A percentile compares a stretch with the other conserved stretches of the same genome.
phyloP scores from a whole-genome alignment of 2,888 invertebrate genomes.

The Sinopyrophorus schimmeli region DNA sequence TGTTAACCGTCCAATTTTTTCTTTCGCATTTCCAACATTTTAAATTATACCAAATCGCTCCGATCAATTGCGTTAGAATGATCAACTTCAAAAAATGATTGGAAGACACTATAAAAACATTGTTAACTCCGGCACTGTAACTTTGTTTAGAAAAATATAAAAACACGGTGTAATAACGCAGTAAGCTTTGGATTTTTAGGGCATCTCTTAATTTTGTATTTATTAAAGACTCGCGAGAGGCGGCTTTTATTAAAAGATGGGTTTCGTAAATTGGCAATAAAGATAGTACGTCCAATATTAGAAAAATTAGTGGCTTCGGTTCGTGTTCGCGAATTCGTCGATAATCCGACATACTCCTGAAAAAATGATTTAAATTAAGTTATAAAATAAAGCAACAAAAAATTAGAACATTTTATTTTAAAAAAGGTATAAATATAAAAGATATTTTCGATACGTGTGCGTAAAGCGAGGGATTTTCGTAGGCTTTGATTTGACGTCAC shows the following conservation, averaged over 20 bases:
- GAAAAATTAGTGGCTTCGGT: constrained; percentile 13
- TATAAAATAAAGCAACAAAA: too few species aligned
- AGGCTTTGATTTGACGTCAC: too few species aligned
- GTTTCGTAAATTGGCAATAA: constrained; percentile 32
- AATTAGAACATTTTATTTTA: too few species aligned
- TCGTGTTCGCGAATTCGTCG: constrained; percentile 21
- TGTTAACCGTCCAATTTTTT: constrained; percentile 26
- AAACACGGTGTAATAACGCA: constrained; percentile 18
- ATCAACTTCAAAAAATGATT: constrained; percentile 24
- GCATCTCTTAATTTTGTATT: constrained; percentile 11
- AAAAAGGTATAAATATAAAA: too few species aligned
- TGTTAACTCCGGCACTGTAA: constrained; percentile 22
- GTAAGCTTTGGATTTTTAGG: constrained; percentile 5
- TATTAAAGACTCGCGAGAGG: constrained; percentile 12
- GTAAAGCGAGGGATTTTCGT: too few species aligned
- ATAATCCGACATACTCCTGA: constrained; percentile 16
- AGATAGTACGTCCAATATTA: constrained; percentile 24
- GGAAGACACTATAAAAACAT: constrained; percentile 13
- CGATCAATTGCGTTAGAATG: constrained; percentile 22
- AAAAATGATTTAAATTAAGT: constrained; percentile 6
- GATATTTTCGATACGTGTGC: too few species aligned
- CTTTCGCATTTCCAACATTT: constrained; percentile 15
- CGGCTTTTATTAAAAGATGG: constrained; percentile 20
- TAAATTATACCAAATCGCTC: constrained; percentile 26
- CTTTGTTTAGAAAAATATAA: constrained; percentile 15